A percentile compares a stretch with the other conserved stretches of the same genome.
Evolutionary conservation across 2,888 invertebrate genomes (phyloP).

Genomic region (Polydrusus tereticollis): DNA sequence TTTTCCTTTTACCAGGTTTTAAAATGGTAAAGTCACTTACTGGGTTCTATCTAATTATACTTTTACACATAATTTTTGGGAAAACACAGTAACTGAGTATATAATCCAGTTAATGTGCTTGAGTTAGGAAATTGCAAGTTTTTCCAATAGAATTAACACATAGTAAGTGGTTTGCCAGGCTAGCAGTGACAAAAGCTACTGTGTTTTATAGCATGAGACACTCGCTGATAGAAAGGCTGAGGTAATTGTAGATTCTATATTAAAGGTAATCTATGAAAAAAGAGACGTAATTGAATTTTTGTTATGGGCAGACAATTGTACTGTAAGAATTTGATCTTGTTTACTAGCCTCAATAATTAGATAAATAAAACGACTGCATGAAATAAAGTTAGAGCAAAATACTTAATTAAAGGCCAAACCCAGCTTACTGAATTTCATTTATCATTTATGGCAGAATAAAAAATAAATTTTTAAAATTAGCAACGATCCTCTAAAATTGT

Average conservation of each 20-base stretch:
- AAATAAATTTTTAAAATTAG: too few relatives aligned
- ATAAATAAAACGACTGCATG: constrained; percentile 36
- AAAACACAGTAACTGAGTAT: too few relatives aligned
- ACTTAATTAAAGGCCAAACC: constrained; percentile 45
- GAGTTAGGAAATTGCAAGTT: too few relatives aligned
- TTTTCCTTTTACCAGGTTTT: too few relatives aligned
- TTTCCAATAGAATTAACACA: too few relatives aligned
- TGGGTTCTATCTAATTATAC: too few relatives aligned
- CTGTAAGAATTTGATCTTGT: constrained; percentile 34
- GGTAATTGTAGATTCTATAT: constrained; percentile 40
- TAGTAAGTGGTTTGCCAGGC: constrained; percentile 39
- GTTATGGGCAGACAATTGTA: constrained; percentile 47
- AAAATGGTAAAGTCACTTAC: too few relatives aligned
- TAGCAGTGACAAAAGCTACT: constrained; percentile 32
- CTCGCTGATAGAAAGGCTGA: constrained; percentile 36
- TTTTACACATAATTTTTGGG: too few relatives aligned
- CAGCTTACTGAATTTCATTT: too few relatives aligned
- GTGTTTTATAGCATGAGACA: constrained; percentile 48
- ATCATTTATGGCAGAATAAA: too few relatives aligned
- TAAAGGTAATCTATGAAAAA: constrained; percentile 24
- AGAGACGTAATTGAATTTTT: constrained; percentile 31
- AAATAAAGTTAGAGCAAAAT: constrained; percentile 26
- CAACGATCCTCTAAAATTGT: too few relatives aligned
- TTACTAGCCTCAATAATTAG: constrained; percentile 18
- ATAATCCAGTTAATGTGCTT: too few relatives aligned